Evolutionary conservation across 2,113 vertebrate genomes (phyloP).

Genomic region (Donacobius atricapilla): DNA sequence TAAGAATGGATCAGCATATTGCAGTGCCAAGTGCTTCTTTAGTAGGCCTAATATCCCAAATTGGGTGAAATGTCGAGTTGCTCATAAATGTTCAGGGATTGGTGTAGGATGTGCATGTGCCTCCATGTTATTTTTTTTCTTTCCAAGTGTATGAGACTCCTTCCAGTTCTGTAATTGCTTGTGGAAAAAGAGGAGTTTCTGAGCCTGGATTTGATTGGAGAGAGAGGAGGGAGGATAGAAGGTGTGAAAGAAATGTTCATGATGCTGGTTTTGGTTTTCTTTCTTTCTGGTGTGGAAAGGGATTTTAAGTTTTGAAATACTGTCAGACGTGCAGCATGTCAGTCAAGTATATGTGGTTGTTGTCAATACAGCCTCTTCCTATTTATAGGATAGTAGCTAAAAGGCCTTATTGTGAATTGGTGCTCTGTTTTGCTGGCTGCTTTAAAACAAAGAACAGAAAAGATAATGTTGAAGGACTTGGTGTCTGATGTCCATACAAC

Average conservation of each 20-base stretch:
- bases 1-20: conserved; percentile 41
- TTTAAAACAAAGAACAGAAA: not conserved
- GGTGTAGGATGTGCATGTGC: not conserved
- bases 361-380: not conserved
- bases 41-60: conserved; percentile 36
- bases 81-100: not conserved
- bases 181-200: conserved; percentile 2
- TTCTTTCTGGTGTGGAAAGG: not conserved
- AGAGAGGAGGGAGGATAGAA: not conserved
- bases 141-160: not conserved
- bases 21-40: conserved; percentile 30
- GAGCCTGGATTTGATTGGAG: not conserved
- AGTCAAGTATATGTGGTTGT: not conserved
- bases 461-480: not conserved
- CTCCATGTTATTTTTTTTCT: not conserved
- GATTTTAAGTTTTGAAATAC: not conserved
- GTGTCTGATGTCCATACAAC: not conserved
- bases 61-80: conserved; percentile 44
- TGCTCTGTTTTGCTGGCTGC: not conserved
- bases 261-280: not conserved
- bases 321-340: not conserved
- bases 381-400: not conserved
- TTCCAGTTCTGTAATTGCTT: conserved; percentile 1
- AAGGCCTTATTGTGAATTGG: not conserved
- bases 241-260: not conserved